Evolutionary conservation across 2,113 vertebrate genomes (phyloP).

Genomic region (Scolopax mira): DNA sequence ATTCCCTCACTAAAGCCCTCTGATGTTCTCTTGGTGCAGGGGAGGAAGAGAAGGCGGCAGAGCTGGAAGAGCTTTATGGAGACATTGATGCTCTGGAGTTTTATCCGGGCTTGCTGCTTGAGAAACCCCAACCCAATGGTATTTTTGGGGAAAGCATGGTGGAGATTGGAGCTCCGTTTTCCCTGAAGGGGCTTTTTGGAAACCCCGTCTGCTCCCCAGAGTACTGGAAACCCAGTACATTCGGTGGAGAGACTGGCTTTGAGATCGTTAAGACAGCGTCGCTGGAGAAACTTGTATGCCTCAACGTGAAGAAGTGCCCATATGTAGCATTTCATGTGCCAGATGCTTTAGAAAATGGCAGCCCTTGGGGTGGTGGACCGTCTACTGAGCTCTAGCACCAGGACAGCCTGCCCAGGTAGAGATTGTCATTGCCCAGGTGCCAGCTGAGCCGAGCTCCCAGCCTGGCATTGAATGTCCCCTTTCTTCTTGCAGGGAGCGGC

Average conservation of each 20-base stretch:
- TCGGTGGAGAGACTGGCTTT: slow-evolving; percentile 89
- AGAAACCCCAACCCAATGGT: slow-evolving; percentile 76
- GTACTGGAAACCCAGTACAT: slow-evolving; percentile 97
- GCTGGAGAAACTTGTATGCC: slow-evolving; percentile 86
- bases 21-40: slow-evolving; percentile 64
- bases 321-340: slow-evolving; percentile 87
- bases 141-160: slow-evolving; percentile 98
- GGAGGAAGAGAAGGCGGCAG: slow-evolving; percentile 78
- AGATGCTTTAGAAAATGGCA: neutral
- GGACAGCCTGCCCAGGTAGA: slow-evolving; percentile 4
- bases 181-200: slow-evolving; percentile 93
- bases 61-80: slow-evolving; percentile 87
- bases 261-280: slow-evolving; percentile 85
- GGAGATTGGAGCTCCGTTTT: slow-evolving; percentile 94
- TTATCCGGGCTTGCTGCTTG: slow-evolving; percentile 85
- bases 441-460: neutral
- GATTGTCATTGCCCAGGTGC: neutral
- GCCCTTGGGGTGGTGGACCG: neutral
- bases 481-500: neutral
- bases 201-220: slow-evolving; percentile 94
- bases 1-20: neutral
- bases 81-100: slow-evolving; percentile 94
- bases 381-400: slow-evolving; percentile 66
- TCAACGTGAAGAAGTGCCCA: slow-evolving; percentile 88
- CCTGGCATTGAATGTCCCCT: neutral